Conservation (phyloP, 2,113 vertebrate genomes). For the Gallinago undulata region DNA sequence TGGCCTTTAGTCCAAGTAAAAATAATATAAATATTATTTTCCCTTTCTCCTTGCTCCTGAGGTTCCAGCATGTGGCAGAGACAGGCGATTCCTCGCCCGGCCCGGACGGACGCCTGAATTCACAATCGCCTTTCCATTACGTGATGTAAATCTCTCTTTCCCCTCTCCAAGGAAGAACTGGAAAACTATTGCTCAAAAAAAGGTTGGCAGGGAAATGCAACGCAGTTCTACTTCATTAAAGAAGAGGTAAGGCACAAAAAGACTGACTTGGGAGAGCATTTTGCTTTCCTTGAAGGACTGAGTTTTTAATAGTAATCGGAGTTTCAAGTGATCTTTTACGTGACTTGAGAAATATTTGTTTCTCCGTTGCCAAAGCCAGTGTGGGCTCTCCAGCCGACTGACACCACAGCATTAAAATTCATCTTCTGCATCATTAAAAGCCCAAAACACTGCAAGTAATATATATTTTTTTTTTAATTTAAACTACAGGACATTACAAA, state of each 20-base stretch:
- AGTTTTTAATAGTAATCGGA: not conserved
- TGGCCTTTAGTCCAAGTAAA: not conserved
- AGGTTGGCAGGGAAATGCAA: not conserved
- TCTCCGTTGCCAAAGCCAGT: not conserved
- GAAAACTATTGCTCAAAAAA: not conserved
- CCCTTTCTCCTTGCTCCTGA: not conserved
- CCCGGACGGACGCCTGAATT: not conserved
- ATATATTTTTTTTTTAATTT: not conserved
- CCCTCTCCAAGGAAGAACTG: not conserved
- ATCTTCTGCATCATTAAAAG: conserved; percentile 44
- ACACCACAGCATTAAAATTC: not conserved
- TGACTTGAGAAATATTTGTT: not conserved
- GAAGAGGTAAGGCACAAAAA: not conserved
- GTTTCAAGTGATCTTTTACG: not conserved
- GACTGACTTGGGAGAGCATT: not conserved
- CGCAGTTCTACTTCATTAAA: not conserved
- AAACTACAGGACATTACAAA: not conserved
- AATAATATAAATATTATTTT: not conserved
- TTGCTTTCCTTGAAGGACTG: not conserved
- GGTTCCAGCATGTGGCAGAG: not conserved
- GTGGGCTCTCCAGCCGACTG: not conserved
- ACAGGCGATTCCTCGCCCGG: fast-evolving
- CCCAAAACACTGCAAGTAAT: not conserved
- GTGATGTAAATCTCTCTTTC: not conserved
- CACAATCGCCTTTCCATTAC: not conserved